Evolutionary conservation across 2,888 invertebrate species (phyloP), one percentile per base, ranked within the genome.

Genomic region (Allophyes oxyacanthae): DNA sequence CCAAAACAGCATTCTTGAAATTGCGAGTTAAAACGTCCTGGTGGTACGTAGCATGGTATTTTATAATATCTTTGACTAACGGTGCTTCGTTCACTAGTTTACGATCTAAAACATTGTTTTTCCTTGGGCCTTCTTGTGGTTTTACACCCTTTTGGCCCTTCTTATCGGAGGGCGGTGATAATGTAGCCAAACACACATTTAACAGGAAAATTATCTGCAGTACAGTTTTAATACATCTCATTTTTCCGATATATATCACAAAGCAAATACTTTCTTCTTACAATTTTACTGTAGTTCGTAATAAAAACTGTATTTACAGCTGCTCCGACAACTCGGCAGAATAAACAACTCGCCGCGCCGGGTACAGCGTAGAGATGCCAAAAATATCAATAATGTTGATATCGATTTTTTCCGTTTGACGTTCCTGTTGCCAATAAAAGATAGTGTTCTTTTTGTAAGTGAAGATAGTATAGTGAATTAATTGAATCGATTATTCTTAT

Each of bases 1-100:
- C 99, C 62, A 99, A 91, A 11, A 97, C 96, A n/a, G 96, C 94
- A 42, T 96, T 96, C 63, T 95, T 94, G 79, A 97, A 97, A 74
- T 95, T 95, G 55, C 95, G 95, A 0, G 92, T 81, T 10, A 94
- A 89, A 3, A 96, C 96, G 49, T 97, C 95, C 77, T 96, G 95
- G 81, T 95, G 96, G 86, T 97, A 98, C 0, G 96, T 95, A 45
- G 96, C 95, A 82, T 97, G 95, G 82, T 98, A 97, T 59, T 95
- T 95, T 42, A 98, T 82, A 53, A 99, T 97, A 78, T 98, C 97
- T 78, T 95, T 96, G 5, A 95, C 94, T 60, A 95, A 94, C 6
- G 96, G 96, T 38, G 95, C 95, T 83, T 96, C 95, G 2, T 94
- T 94, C 0, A 98, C 96, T 60, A 98, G 91, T 75, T 95, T 95